Base-by-base conservation (phyloP, 2,888 invertebrate species). In the Drosophila neutralis region DNA sequence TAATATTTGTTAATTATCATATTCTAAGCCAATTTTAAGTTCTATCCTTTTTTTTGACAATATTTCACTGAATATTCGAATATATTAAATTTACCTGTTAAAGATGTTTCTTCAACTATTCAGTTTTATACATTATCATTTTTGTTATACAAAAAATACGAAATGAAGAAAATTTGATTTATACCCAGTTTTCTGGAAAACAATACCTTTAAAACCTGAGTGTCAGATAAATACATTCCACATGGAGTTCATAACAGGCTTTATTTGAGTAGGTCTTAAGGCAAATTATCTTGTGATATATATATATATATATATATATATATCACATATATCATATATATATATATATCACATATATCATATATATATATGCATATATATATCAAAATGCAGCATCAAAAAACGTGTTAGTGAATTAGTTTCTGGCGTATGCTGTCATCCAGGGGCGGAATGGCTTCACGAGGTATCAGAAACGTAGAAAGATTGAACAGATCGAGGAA, bases 401-500 rank as follows among this genome's bases (percentile, higher is more conserved):
- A n/a, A 56, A 40, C 21, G 36, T 57, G 11, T 56, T 78, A 74
- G 21, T 91, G 89, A 42, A 92, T 82, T 10, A 93, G 83, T 64
- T 90, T 89, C 59, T 87, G 90, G 57, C 92, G 87, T 97, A 99
- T 98, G 24, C 95, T 94, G 2, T 95, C 95, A 42, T 97, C 96
- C 58, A 99, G 94, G 0, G 97, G 97, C 0, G 99, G 99, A 86
- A 99, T 98, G 78, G 96, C 95, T 31, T 96, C 95, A 10, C 99
- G 95, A 0, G 99, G 99, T 87, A 99, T 96, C 74, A 99, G 94
- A 94, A 98, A 99, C 0, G 99, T 98, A 0, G 99, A 98, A 66
- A 99, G 93, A 93, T 99, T 99, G 94, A 99, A 99, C 49, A 99
- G 94, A 92, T 99, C 99, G 92, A 99, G 94, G 92, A 99, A 99